Evolutionary conservation across 2,797 vertebrate genomes (phyloP).

Genomic region (Syngnathus acus): DNA sequence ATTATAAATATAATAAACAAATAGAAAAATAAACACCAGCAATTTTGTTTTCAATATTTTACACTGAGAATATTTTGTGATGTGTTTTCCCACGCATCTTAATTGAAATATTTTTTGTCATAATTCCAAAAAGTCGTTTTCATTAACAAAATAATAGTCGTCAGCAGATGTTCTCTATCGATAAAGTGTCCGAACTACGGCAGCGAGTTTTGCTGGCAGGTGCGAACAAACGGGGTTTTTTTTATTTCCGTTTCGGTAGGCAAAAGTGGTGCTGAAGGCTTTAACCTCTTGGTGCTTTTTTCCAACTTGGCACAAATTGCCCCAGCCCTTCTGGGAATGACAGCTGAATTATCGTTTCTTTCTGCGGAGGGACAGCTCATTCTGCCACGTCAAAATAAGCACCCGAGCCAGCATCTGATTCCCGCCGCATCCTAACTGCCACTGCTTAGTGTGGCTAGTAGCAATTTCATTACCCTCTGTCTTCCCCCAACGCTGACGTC

Average conservation of each 20-base stretch:
- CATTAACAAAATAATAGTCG: no score
- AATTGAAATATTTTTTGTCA: no score
- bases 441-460: conserved; percentile 43
- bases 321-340: conserved; percentile 19
- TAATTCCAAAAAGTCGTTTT: no score
- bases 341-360: conserved; percentile 49
- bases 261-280: conserved; percentile 14
- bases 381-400: conserved; percentile 37
- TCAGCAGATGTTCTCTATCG: no score
- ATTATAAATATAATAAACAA: no score
- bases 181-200: no score
- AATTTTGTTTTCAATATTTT: no score
- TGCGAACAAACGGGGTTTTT: not conserved
- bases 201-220: not conserved
- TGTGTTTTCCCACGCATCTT: no score
- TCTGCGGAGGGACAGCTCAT: conserved; percentile 39
- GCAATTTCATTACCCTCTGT: conserved; percentile 36
- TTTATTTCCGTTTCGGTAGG: not conserved
- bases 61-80: no score
- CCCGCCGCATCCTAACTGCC: conserved; percentile 25
- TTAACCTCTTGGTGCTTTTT: conserved; percentile 18
- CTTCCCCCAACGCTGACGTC: conserved; percentile 31
- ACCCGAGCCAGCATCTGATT: conserved; percentile 35
- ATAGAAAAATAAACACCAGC: no score
- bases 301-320: conserved; percentile 16